Evolutionary conservation across 92 coral and sea anemone species (phyloP).

Genomic region (Zoanthus gigantus): DNA sequence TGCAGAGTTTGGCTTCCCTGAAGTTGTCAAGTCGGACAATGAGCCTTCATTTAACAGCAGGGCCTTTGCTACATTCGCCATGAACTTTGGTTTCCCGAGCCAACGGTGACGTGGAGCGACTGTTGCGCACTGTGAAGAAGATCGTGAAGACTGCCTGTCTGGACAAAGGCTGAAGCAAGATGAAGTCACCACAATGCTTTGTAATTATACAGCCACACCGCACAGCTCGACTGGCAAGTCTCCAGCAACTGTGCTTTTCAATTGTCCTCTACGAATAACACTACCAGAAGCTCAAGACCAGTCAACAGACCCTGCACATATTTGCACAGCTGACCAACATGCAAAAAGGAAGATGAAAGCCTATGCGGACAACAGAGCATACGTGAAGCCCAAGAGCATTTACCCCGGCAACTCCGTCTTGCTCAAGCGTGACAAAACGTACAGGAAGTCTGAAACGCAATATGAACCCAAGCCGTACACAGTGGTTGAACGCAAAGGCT

Average conservation of each 20-base stretch:
- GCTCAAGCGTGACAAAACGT: slow-evolving; percentile 52
- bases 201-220: slow-evolving; percentile 29
- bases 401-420: slow-evolving; percentile 60
- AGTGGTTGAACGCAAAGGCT: slow-evolving; percentile 61
- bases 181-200: slow-evolving; percentile 6
- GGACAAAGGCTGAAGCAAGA: slow-evolving; percentile 1
- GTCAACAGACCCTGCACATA: slow-evolving; percentile 13
- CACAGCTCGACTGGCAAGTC: neutral
- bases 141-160: slow-evolving; percentile 6
- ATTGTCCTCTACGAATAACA: neutral
- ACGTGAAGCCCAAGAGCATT: slow-evolving; percentile 62
- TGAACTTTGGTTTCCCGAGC: slow-evolving; percentile 18
- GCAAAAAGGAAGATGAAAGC: slow-evolving; percentile 69
- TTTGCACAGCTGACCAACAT: slow-evolving; percentile 34
- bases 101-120: slow-evolving; percentile 40
- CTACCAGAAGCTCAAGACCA: neutral
- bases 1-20: neutral
- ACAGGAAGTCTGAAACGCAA: slow-evolving; percentile 48
- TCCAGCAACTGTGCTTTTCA: slow-evolving; percentile 22
- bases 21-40: neutral
- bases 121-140: slow-evolving; percentile 31
- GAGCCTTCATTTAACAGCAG: neutral
- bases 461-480: slow-evolving; percentile 67
- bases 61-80: slow-evolving; percentile 17
- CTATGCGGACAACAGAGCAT: slow-evolving; percentile 61